phyloP scores from a whole-genome alignment of 2,888 invertebrate species.

The Dolichopus griseipennis region DNA sequence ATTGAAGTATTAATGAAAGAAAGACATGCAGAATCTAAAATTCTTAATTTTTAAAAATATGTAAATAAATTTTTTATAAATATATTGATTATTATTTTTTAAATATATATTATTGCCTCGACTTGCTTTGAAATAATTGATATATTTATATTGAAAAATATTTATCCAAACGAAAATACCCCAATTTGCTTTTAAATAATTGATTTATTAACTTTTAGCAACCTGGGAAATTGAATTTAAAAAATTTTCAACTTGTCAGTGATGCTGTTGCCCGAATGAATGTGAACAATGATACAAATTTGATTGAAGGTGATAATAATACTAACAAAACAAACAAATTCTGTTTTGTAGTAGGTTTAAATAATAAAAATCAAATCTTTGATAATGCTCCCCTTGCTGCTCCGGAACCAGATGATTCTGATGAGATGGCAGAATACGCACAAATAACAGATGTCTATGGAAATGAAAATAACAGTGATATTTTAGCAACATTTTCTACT shows the following conservation, averaged over 20 bases:
- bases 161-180: not conserved
- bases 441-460: slow-evolving; percentile 53
- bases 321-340: slow-evolving; percentile 7
- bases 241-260: slow-evolving; percentile 80
- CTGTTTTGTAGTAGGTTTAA: slow-evolving; percentile 23
- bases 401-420: slow-evolving; percentile 57
- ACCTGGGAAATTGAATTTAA: slow-evolving; percentile 83
- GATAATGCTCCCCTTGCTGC: slow-evolving; percentile 67
- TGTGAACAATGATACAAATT: slow-evolving; percentile 48
- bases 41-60: too few relatives aligned
- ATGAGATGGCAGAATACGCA: slow-evolving; percentile 65
- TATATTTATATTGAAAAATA: not conserved
- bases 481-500: slow-evolving; percentile 12
- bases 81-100: too few relatives aligned
- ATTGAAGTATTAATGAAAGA: too few relatives aligned
- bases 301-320: slow-evolving; percentile 34
- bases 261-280: slow-evolving; percentile 70
- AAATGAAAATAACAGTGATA: slow-evolving; percentile 50
- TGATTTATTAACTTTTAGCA: slow-evolving; percentile 47
- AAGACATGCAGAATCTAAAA: too few relatives aligned
- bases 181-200: not conserved
- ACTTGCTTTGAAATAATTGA: too few relatives aligned
- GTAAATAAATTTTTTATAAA: too few relatives aligned
- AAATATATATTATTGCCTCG: too few relatives aligned
- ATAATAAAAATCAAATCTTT: slow-evolving; percentile 42